Percentiles rank a stretch among this genome's conserved stretches.
Evolutionary conservation across 2,888 invertebrate genomes (phyloP).

Genomic region (Hyppa rectilinea): DNA sequence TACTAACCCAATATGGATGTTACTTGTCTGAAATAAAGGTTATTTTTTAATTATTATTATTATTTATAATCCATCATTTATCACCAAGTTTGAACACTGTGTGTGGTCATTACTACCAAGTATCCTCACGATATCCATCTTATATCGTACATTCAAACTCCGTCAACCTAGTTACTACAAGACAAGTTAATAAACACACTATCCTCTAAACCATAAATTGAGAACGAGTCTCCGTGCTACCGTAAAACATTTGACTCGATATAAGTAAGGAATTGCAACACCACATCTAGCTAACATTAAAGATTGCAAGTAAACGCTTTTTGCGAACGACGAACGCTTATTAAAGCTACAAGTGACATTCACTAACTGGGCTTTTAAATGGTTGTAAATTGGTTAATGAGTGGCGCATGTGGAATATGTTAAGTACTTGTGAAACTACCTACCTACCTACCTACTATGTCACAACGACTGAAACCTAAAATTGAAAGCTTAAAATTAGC

Average conservation of each 20-base stretch:
- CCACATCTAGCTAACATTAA: constrained; percentile 32
- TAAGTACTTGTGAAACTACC: constrained; percentile 21
- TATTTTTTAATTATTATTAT: no score
- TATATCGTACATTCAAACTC: background rate
- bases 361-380: constrained; percentile 20
- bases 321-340: constrained; percentile 35
- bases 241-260: constrained; percentile 20
- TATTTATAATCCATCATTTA: no score
- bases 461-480: background rate
- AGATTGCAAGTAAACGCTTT: constrained; percentile 37
- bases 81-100: background rate
- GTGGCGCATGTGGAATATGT: background rate
- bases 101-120: background rate
- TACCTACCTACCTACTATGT: background rate
- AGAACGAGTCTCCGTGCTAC: constrained; percentile 27
- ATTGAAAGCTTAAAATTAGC: background rate
- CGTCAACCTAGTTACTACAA: constrained; percentile 16
- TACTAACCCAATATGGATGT: no score
- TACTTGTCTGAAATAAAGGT: no score
- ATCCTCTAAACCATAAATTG: constrained; percentile 7
- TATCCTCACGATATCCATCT: background rate
- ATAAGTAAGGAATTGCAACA: constrained; percentile 41
- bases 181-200: constrained; percentile 46
- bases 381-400: constrained; percentile 19
- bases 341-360: constrained; percentile 30